A percentile compares a stretch with the other conserved stretches of the same genome.
These are phyloP conservation scores for Drosophila lini DNA, from an alignment of 1,140 invertebrate genomes.

Conservation along the genomic window DNA sequence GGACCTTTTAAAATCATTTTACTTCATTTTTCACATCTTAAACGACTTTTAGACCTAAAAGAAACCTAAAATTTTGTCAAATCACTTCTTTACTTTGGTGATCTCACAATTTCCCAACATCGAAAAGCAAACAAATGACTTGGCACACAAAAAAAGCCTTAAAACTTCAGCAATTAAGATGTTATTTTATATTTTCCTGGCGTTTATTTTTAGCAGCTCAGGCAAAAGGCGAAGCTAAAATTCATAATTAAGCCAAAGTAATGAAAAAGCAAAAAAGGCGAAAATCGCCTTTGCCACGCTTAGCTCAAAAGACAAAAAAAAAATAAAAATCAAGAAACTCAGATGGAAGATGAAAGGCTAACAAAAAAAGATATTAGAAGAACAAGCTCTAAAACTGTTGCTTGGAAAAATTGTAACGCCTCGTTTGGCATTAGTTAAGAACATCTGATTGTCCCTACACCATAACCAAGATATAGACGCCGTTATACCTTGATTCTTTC, in stretches of 20 bases:
- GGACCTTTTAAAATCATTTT: not conserved
- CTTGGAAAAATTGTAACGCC: slow-evolving; percentile 35
- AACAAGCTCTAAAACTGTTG: slow-evolving; percentile 5
- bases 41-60: not conserved
- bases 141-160: slow-evolving; percentile 29
- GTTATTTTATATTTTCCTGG: slow-evolving; percentile 26
- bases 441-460: slow-evolving; percentile 16
- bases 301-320: slow-evolving; percentile 2
- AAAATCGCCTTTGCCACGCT: slow-evolving; percentile 33
- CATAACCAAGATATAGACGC: slow-evolving; percentile 20
- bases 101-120: slow-evolving; percentile 18
- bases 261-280: slow-evolving; percentile 28
- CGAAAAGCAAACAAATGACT: slow-evolving; percentile 45
- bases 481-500: slow-evolving; percentile 17
- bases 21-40: not conserved
- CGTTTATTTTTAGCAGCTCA: slow-evolving; percentile 42
- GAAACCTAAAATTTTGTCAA: slow-evolving; percentile 12
- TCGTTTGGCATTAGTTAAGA: slow-evolving; percentile 40
- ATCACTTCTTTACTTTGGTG: slow-evolving; percentile 27
- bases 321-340: not conserved
- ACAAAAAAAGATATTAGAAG: slow-evolving; percentile 20
- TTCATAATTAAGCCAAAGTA: slow-evolving; percentile 40
- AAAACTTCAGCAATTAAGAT: slow-evolving; percentile 38
- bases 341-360: slow-evolving; percentile 1
- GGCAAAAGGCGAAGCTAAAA: slow-evolving; percentile 20